Base-by-base conservation (phyloP, 2,113 vertebrate genomes). In the Pavo muticus region DNA sequence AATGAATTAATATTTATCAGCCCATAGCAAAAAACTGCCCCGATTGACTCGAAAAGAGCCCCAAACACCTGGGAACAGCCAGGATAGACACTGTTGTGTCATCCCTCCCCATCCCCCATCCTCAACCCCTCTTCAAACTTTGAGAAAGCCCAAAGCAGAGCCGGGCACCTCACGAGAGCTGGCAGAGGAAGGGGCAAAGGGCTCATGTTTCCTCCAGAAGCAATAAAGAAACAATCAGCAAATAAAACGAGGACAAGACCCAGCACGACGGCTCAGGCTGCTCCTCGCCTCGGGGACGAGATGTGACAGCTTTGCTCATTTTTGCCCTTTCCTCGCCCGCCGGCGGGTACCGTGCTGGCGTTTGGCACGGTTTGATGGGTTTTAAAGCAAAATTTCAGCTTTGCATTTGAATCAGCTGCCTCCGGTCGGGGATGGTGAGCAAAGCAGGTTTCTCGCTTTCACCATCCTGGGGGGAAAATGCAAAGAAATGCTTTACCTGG, bases 81-180 rank as follows among this genome's bases (percentile, higher is more conserved):
- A 29, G 39, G 39, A 64, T 29, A 39, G 61, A 39, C 23, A 25
- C 35, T 35, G 35, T 35, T 35, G 35, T 35, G 35, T 35, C 73
- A 54, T 14, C 59, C n/a, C 4, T 48, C 71, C 39, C 25, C 27
- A 2, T 14, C 16, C 40, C 78, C 39, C 50, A 74, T 3, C 32
- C 40, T n/a, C 29, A 78, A 1, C 9, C 12, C 30, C 14, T 54
- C 8, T 20, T 44, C 9, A 21, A 56, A n/a, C 15, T 8, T 59
- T 2, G 3, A 52, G 20, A 67, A 25, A 30, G n/a, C 17, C 70
- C 1, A 1, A 56, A 59, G 21, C 21, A 30, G 21, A 42, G 25
- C n/a, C 7, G 21, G 32, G 24, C 29, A 48, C 39, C 35, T 17
- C 21, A 23, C 4, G 0, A 0, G 63, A 57, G 59, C 8, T 0